Conservation (phyloP, 1,140 invertebrate species). For the Cydia fagiglandana region DNA sequence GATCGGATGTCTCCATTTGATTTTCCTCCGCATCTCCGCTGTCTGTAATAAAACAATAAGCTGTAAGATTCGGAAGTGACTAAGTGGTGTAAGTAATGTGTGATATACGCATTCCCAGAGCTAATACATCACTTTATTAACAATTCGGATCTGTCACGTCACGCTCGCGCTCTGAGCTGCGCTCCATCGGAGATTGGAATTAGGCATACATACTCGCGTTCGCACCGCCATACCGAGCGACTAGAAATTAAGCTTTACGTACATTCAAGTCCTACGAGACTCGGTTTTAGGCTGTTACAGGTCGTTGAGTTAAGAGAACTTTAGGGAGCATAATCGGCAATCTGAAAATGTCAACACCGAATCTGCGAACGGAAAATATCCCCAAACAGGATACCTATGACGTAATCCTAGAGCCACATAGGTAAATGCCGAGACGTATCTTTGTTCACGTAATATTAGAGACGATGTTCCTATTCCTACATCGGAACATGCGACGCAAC, state of each 20-base stretch:
- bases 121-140: constrained; percentile 32
- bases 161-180: not conserved
- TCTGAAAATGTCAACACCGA: constrained; percentile 3
- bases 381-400: not conserved
- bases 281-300: constrained; percentile 2
- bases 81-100: constrained; percentile 27
- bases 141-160: constrained; percentile 27
- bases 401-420: not conserved
- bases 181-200: constrained; percentile 22
- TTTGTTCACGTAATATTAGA: no score
- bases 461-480: no score
- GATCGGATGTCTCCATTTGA: constrained; percentile 37
- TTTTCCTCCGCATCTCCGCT: constrained; percentile 37
- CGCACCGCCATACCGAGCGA: not conserved
- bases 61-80: constrained; percentile 35
- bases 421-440: not conserved
- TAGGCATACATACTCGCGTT: constrained; percentile 12
- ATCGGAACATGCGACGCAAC: no score
- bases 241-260: constrained; percentile 13
- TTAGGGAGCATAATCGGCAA: not conserved
- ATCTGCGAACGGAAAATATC: not conserved
- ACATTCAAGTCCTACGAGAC: not conserved
- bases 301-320: not conserved
- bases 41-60: constrained; percentile 37
- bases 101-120: constrained; percentile 30